Evolutionary conservation across 2,113 vertebrate genomes (phyloP).

Genomic region (Glaucidium brasilianum): DNA sequence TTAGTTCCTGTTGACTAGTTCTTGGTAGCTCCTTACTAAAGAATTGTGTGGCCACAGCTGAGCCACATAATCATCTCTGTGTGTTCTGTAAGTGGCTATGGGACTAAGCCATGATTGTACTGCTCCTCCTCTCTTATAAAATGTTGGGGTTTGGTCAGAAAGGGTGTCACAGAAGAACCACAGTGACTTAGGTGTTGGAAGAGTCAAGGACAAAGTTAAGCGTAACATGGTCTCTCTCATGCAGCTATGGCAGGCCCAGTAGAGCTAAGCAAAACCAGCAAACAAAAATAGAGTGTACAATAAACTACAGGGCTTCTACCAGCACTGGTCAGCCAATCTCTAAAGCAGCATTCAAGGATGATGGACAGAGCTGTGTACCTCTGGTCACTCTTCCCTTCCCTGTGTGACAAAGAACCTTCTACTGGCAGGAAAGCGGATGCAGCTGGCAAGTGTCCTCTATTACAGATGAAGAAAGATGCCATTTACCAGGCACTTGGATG

Average conservation of each 20-base stretch:
- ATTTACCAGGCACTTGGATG: not conserved
- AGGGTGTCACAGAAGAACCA: not conserved
- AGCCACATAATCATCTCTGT: not conserved
- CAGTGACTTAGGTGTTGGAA: fast-evolving
- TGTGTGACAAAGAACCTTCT: not conserved
- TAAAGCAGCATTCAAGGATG: not conserved
- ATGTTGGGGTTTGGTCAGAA: not conserved
- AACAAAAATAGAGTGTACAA: not conserved
- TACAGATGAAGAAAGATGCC: not conserved
- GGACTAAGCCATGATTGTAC: not conserved
- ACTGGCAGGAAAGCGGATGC: not conserved
- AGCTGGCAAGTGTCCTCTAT: not conserved
- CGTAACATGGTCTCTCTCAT: fast-evolving
- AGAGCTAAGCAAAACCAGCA: not conserved
- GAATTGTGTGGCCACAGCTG: not conserved
- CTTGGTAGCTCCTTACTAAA: not conserved
- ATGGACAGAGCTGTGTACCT: not conserved
- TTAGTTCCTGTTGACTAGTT: not conserved
- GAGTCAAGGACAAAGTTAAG: not conserved
- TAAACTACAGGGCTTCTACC: not conserved
- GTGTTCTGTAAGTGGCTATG: not conserved
- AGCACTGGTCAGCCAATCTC: not conserved
- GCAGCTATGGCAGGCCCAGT: not conserved
- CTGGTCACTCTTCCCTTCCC: not conserved
- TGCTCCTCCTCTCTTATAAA: not conserved